phyloP scores from a whole-genome alignment of 2,113 vertebrate genomes.

The Bothrops jararaca region DNA sequence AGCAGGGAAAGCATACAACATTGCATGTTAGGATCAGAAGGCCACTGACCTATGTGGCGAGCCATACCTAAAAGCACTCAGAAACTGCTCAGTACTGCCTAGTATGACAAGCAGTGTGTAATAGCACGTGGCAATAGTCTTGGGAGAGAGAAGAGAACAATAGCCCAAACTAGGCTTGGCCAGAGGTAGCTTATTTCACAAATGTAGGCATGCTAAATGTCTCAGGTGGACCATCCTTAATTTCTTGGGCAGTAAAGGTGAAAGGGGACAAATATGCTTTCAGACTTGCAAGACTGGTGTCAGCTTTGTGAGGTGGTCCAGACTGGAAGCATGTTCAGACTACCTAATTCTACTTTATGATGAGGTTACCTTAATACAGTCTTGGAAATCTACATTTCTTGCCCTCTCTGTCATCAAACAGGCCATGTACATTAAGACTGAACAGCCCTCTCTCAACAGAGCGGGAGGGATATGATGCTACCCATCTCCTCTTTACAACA shows the following conservation, averaged over 20 bases:
- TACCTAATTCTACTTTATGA: not conserved
- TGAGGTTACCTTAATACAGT: not conserved
- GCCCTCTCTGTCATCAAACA: not conserved
- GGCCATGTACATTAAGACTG: too few species aligned
- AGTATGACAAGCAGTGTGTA: not conserved
- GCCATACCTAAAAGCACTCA: not conserved
- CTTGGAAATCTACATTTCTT: not conserved
- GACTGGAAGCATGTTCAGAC: too few species aligned
- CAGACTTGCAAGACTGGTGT: not conserved
- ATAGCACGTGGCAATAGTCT: not conserved
- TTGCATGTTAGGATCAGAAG: not conserved
- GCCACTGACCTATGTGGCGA: fast-evolving
- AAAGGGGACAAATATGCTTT: not conserved
- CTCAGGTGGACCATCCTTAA: not conserved
- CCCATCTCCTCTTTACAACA: too few species aligned
- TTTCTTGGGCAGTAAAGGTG: not conserved
- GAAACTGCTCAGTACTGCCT: not conserved
- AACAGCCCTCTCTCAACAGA: too few species aligned
- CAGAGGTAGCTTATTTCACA: not conserved
- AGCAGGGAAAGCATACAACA: not conserved
- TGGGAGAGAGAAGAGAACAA: not conserved
- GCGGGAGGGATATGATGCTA: too few species aligned
- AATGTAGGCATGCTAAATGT: not conserved
- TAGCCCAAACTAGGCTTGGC: not conserved
- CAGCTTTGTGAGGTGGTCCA: not conserved